Conservation (phyloP, 2,113 vertebrate genomes). For the Diadophis punctatus region DNA sequence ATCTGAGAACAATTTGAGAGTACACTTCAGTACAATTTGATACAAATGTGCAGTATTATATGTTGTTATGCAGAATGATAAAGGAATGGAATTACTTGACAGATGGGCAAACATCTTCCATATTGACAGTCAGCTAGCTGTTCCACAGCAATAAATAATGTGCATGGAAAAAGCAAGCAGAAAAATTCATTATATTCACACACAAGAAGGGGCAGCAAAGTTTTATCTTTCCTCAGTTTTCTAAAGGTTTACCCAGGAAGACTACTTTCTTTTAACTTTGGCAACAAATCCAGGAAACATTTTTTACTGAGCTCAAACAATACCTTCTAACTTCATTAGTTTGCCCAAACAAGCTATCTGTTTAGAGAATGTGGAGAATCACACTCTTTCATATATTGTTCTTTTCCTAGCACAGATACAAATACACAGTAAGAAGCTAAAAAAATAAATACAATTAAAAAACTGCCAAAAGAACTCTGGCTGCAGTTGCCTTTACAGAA, state of each 20-base stretch:
- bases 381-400: not conserved
- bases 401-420: not conserved
- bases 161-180: conserved; percentile 39
- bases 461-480: not conserved
- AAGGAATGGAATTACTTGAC: conserved; percentile 62
- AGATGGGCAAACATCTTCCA: conserved; percentile 77
- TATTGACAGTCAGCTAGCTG: conserved; percentile 70
- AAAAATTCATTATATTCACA: conserved; percentile 5
- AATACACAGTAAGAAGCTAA: not conserved
- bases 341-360: not conserved
- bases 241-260: conserved; percentile 8
- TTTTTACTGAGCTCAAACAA: not conserved
- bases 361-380: not conserved
- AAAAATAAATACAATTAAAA: not conserved
- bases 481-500: not conserved
- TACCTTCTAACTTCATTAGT: not conserved
- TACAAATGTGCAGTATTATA: conserved; percentile 46
- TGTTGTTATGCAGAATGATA: conserved; percentile 63
- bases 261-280: conserved; percentile 11
- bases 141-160: conserved; percentile 62
- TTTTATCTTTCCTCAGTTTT: conserved; percentile 19
- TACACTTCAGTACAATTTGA: not conserved
- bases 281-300: conserved; percentile 25
- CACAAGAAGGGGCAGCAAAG: not conserved
- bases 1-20: not conserved